Conservation (phyloP, 37 sponge, comb jelly and placozoan genomes). For the Aphrocallistes beatrix region DNA sequence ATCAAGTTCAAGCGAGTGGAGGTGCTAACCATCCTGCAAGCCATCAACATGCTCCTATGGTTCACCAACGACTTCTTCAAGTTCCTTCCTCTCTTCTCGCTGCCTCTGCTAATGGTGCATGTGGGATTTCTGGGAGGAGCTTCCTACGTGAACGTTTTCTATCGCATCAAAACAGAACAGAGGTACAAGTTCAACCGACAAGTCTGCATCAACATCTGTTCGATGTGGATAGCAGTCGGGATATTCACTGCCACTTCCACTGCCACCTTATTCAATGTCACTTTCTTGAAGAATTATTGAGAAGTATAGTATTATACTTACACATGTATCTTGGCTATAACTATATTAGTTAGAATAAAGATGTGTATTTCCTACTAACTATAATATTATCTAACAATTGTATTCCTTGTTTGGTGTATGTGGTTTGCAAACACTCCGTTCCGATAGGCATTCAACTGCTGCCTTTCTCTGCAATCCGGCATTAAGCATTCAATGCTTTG, state of each 20-base stretch:
- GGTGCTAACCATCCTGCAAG: conserved; percentile 30
- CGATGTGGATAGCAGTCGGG: conserved; percentile 28
- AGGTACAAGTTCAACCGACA: conserved; percentile 22
- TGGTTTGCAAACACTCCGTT: no score
- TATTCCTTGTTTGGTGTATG: no score
- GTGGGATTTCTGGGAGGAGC: conserved; percentile 43
- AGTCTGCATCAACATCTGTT: conserved; percentile 29
- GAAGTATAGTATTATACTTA: no score
- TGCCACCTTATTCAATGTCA: background rate
- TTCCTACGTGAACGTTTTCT: conserved; percentile 44
- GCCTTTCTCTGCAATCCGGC: no score
- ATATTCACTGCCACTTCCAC: conserved; percentile 19
- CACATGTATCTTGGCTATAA: no score
- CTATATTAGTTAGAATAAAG: no score
- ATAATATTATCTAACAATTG: no score
- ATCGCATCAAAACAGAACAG: conserved; percentile 22
- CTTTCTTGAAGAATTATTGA: conserved; percentile 11
- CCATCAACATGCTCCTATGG: conserved; percentile 36
- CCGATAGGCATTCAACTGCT: no score
- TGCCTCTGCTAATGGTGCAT: conserved; percentile 30
- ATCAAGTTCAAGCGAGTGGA: conserved; percentile 21
- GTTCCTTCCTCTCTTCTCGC: conserved; percentile 28
- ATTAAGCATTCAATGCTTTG: no score
- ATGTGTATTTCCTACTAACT: no score
- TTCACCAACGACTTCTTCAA: conserved; percentile 20